Base-by-base conservation (phyloP, 2,888 invertebrate species). In the Monopis laevigella region DNA sequence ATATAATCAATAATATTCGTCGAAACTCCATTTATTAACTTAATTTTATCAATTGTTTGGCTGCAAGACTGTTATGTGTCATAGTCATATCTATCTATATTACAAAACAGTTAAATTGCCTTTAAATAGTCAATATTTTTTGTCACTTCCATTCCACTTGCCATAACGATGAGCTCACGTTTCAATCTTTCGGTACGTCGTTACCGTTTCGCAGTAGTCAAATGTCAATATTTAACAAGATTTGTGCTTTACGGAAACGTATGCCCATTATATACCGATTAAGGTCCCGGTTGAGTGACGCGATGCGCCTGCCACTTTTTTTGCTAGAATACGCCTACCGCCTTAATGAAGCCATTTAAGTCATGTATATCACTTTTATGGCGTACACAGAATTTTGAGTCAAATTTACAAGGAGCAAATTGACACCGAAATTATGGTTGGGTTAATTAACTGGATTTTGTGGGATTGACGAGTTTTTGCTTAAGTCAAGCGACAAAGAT, bases 311-410 rank as follows among this genome's bases (percentile, higher is more conserved):
- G 40, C 27, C 32, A 26, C 21, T 21, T 39, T 78, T 78, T 77
- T 77, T 72, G 69, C 65, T 68, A 65, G 61, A 62, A 67, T 55
- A 69, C 72, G 69, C 71, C 71, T 59, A 58, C 53, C 50, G 58
- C 58, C 59, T 67, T 80, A 80, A 78, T 80, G 77, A 78, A 78
- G 70, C 65, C 66, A 67, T 80, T 80, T 72, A 55, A 62, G 77
- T 78, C 78, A 75, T 65, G 63, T 77, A 77, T 78, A 77, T 77
- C 70, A 65, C 73, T 65, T 72, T 80, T 70, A 77, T 64, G 69
- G 65, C 65, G 65, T 62, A 67, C 71, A 61, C 62, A 53, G 67
- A 74, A 71, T 74, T 75, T 74, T 64, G 66, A 63, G 58, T 62
- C 58, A 59, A 69, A 78, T 75, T 78, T 78, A 77, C 60, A 69